phyloP scores from a whole-genome alignment of 2,888 invertebrate species.

The Hypomecis atomaria region DNA sequence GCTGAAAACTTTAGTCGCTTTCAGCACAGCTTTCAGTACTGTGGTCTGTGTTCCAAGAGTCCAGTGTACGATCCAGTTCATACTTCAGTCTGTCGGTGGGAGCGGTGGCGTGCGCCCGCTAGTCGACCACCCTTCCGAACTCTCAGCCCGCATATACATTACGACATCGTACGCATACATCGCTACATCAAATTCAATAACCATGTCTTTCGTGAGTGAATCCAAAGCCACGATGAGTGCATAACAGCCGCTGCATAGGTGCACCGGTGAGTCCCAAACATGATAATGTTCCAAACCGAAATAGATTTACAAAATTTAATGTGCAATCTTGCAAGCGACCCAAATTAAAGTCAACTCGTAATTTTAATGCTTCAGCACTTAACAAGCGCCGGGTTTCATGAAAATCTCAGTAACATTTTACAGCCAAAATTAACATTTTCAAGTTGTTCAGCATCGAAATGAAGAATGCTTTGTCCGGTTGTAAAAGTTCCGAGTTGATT shows the following conservation, averaged over 20 bases:
- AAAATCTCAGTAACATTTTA: conserved; percentile 19
- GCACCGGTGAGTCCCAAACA: conserved; percentile 57
- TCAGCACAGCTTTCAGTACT: conserved; percentile 1
- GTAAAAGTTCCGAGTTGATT: conserved; percentile 24
- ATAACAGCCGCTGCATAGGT: conserved; percentile 42
- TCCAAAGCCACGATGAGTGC: conserved; percentile 44
- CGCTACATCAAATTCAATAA: conserved; percentile 6
- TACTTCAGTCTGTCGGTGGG: conserved; percentile 34
- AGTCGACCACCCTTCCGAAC: conserved; percentile 11
- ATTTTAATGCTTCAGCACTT: conserved; percentile 23
- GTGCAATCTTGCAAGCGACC: conserved; percentile 26
- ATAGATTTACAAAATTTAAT: conserved; percentile 39
- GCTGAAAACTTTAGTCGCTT: neutral
- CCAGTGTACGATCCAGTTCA: conserved; percentile 7
- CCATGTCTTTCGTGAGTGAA: conserved; percentile 35
- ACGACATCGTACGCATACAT: conserved; percentile 22
- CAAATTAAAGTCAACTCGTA: conserved; percentile 16
- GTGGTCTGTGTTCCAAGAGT: conserved; percentile 6
- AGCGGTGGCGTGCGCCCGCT: conserved; percentile 35
- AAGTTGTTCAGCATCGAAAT: conserved; percentile 26
- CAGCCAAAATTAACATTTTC: conserved; percentile 15
- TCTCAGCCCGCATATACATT: conserved; percentile 20
- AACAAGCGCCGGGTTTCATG: conserved; percentile 16
- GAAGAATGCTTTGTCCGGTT: conserved; percentile 20
- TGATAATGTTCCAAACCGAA: conserved; percentile 37